phyloP scores from a whole-genome alignment of 2,797 vertebrate species.

The Macropodus opercularis region DNA sequence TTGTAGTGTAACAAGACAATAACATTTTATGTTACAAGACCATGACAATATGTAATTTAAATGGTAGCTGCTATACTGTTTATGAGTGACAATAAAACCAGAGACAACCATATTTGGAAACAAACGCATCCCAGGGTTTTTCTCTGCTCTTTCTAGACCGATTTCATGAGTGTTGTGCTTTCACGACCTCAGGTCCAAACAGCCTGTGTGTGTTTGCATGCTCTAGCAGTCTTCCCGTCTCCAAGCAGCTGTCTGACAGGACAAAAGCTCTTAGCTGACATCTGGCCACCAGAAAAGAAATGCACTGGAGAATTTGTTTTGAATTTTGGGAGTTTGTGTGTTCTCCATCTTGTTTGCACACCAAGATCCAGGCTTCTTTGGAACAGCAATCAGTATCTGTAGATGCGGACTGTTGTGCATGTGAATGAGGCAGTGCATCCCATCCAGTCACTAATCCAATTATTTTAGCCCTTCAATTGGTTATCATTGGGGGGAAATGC shows the following conservation, averaged over 20 bases:
- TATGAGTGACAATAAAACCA: too few species aligned
- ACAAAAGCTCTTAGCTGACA: slow-evolving; percentile 51
- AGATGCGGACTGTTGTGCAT: slow-evolving; percentile 16
- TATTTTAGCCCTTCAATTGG: neutral
- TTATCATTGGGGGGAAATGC: neutral
- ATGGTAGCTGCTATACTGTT: too few species aligned
- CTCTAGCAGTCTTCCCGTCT: slow-evolving; percentile 53
- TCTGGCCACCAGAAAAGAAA: slow-evolving; percentile 36
- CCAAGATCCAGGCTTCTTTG: slow-evolving; percentile 8
- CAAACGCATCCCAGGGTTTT: slow-evolving; percentile 9
- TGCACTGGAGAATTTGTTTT: slow-evolving; percentile 37
- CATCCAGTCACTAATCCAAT: slow-evolving; percentile 18
- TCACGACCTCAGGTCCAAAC: slow-evolving; percentile 30
- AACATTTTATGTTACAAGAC: neutral
- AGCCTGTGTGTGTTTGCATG: slow-evolving; percentile 21
- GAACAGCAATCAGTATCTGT: slow-evolving; percentile 26
- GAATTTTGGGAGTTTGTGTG: neutral
- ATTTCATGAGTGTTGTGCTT: slow-evolving; percentile 33
- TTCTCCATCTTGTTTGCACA: neutral
- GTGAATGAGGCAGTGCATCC: slow-evolving; percentile 27
- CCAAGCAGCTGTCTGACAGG: slow-evolving; percentile 56
- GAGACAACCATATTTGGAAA: too few species aligned
- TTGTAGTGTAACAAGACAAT: too few species aligned
- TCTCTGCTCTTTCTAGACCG: neutral
- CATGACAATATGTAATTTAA: neutral